Evolutionary conservation across 1,140 invertebrate species (phyloP).

Genomic region (Zaprionus inermis): DNA sequence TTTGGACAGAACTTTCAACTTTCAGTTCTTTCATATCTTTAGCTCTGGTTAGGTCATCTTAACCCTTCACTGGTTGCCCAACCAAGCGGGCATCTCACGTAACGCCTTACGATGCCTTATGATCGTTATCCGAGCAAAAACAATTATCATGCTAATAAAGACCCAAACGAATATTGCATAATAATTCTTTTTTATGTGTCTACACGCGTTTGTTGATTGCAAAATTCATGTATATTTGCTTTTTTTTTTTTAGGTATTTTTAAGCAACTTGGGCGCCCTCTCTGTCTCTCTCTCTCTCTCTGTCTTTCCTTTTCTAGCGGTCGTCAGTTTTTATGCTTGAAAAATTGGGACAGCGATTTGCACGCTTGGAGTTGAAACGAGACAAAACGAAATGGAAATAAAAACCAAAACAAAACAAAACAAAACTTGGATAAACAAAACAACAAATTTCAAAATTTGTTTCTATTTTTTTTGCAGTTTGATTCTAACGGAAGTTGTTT

Average conservation of each 20-base stretch:
- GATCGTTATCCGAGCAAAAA: constrained; percentile 45
- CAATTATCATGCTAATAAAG: constrained; percentile 58
- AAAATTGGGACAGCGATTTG: constrained; percentile 81
- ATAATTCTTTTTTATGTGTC: constrained; percentile 79
- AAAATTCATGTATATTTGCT: constrained; percentile 42
- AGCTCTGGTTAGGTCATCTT: constrained; percentile 29
- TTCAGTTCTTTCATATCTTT: constrained; percentile 23
- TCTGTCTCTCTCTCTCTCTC: constrained; percentile 18
- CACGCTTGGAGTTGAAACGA: constrained; percentile 58
- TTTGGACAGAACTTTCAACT: constrained; percentile 6
- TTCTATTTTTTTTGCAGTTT: constrained; percentile 48
- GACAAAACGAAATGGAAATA: constrained; percentile 32
- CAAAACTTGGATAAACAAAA: constrained; percentile 9
- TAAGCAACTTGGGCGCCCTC: constrained; percentile 45
- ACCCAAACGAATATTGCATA: constrained; percentile 65
- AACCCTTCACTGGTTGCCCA: constrained; percentile 24
- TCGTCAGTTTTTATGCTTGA: constrained; percentile 75
- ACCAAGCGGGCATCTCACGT: constrained; percentile 47
- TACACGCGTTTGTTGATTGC: constrained; percentile 46
- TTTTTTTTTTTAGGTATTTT: constrained; percentile 30
- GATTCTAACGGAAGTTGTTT: constrained; percentile 76
- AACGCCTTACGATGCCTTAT: constrained; percentile 14
- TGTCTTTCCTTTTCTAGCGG: constrained; percentile 34
- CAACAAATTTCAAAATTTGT: constrained; percentile 56
- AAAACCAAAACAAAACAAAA: constrained; percentile 30